Percentiles rank a stretch among this genome's conserved stretches.
Evolutionary conservation across 1,140 invertebrate species (phyloP).

Genomic region (Temnothorax longispinosus): DNA sequence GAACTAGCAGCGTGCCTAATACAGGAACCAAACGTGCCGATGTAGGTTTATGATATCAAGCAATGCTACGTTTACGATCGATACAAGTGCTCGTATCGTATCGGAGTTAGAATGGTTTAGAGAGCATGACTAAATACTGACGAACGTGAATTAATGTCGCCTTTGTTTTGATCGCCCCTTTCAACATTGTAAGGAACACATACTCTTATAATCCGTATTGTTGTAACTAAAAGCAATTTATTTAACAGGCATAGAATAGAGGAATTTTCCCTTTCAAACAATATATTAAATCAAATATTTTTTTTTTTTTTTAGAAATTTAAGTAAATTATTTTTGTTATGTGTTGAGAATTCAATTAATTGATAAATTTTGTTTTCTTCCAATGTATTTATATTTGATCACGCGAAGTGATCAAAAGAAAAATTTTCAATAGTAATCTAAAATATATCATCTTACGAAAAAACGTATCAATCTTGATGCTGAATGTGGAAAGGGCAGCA

Average conservation of each 20-base stretch:
- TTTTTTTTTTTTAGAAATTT: neutral
- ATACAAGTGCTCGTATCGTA: constrained; percentile 72
- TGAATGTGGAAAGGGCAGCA: neutral
- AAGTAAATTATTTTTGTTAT: neutral
- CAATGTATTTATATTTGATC: neutral
- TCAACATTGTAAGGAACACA: neutral
- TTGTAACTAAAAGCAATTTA: neutral
- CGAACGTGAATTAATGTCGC: constrained; percentile 53
- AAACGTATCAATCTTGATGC: neutral
- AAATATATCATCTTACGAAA: neutral
- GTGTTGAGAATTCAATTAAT: neutral
- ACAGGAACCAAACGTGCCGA: constrained; percentile 52
- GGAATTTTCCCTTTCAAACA: neutral
- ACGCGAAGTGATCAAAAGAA: no score
- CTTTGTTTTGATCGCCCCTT: constrained; percentile 1
- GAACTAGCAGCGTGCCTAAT: constrained; percentile 60
- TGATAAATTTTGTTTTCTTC: neutral
- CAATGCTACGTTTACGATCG: constrained; percentile 71
- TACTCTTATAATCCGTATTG: neutral
- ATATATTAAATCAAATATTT: constrained; percentile 10
- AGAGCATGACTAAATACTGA: constrained; percentile 59
- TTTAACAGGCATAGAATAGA: neutral
- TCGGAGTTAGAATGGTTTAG: constrained; percentile 75
- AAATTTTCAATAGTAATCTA: neutral
- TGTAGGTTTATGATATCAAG: constrained; percentile 76